phyloP scores from a whole-genome alignment of 2,888 invertebrate genomes.

The Sylvicola cinctus region DNA sequence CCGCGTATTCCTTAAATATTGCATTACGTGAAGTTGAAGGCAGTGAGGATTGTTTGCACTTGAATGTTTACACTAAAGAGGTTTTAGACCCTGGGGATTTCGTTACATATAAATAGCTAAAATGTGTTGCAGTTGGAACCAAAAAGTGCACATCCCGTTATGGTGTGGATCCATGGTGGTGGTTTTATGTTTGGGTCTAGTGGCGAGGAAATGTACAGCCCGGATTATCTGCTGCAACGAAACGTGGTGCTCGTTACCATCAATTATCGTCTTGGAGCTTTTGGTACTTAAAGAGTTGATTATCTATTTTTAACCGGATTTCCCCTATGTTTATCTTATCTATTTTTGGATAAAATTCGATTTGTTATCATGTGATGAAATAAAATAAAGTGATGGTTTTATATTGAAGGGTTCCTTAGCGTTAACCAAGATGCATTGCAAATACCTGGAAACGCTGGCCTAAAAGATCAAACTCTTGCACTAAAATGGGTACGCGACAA shows the following conservation, averaged over 20 bases:
- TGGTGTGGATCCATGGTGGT: constrained; percentile 31
- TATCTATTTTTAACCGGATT: not conserved
- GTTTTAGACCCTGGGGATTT: constrained; percentile 9
- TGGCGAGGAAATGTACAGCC: constrained; percentile 3
- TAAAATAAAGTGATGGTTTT: constrained; percentile 2
- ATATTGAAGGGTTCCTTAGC: constrained; percentile 25
- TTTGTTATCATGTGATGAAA: not conserved
- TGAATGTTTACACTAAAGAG: constrained; percentile 27
- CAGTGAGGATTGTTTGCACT: constrained; percentile 30
- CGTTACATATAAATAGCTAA: too few species aligned
- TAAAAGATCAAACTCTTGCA: constrained; percentile 31
- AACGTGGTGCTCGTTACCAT: constrained; percentile 27
- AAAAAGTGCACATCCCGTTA: constrained; percentile 17
- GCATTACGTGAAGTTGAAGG: constrained; percentile 22
- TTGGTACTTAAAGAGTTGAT: constrained; percentile 15
- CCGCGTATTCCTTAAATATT: constrained; percentile 19
- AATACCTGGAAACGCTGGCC: constrained; percentile 30
- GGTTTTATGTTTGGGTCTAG: constrained; percentile 11
- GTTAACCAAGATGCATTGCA: constrained; percentile 25
- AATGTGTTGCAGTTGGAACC: constrained; percentile 10
- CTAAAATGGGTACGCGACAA: constrained; percentile 30
- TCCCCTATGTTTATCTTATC: not conserved
- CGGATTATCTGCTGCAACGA: constrained; percentile 22
- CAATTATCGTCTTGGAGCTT: constrained; percentile 27
- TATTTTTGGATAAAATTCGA: not conserved